phyloP scores from a whole-genome alignment of 2,797 vertebrate species.

The Phoeniculus purpureus region DNA sequence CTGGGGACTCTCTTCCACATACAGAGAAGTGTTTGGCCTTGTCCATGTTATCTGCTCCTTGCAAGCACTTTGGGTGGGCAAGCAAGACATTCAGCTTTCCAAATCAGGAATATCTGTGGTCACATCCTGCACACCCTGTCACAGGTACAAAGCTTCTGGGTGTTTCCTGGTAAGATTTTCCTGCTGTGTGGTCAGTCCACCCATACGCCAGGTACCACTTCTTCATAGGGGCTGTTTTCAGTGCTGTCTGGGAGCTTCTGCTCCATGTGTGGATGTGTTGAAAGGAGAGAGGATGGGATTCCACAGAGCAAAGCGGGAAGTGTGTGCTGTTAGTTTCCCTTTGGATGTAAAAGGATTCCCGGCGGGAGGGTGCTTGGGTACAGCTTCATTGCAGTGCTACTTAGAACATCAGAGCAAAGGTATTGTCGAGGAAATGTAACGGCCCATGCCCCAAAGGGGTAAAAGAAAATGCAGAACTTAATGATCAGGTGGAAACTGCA shows the following conservation, averaged over 20 bases:
- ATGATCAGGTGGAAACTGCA: background rate
- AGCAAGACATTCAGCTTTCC: background rate
- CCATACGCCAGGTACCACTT: background rate
- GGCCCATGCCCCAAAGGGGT: background rate
- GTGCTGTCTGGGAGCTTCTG: background rate
- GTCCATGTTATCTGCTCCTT: accelerated
- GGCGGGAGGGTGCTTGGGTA: background rate
- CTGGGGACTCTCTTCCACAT: background rate
- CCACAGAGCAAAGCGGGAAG: background rate
- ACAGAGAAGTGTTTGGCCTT: background rate
- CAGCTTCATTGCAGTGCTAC: background rate
- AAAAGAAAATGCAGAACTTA: background rate
- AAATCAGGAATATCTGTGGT: background rate
- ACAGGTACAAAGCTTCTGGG: background rate
- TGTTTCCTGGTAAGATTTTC: background rate
- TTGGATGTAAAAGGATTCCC: background rate
- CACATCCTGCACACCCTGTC: background rate
- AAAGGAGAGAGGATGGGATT: background rate
- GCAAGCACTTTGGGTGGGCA: background rate
- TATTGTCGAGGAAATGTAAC: background rate
- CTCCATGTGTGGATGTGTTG: background rate
- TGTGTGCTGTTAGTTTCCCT: background rate
- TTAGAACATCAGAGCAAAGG: background rate
- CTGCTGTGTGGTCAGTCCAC: background rate
- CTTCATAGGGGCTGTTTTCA: background rate